Evolutionary conservation across 2,113 vertebrate genomes (phyloP).

Genomic region (Coreoperca whiteheadi): DNA sequence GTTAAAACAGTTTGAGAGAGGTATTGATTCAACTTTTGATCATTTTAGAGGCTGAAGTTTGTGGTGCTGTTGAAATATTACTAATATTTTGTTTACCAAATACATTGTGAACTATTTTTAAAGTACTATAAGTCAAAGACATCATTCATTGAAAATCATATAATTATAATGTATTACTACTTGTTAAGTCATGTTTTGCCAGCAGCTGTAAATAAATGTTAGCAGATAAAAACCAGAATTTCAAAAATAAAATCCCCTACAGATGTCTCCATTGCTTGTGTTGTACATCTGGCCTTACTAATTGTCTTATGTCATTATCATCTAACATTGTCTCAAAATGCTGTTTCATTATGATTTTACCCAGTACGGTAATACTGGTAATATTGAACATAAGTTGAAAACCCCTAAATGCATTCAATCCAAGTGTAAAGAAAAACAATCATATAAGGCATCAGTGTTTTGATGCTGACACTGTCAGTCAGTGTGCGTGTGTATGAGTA

Average conservation of each 20-base stretch:
- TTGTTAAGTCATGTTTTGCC: not conserved
- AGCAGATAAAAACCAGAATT: not conserved
- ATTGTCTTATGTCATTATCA: not conserved
- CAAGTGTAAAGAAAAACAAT: not conserved
- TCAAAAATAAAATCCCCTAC: not conserved
- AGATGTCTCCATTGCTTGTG: not conserved
- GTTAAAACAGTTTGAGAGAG: too few species aligned
- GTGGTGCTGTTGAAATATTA: not conserved
- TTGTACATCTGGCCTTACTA: not conserved
- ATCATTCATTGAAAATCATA: not conserved
- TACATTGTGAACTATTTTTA: not conserved
- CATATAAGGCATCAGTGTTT: not conserved
- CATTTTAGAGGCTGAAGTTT: not conserved
- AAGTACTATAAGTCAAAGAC: not conserved
- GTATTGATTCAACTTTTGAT: not conserved
- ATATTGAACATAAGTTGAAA: not conserved
- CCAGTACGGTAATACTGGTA: not conserved
- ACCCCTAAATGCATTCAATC: not conserved
- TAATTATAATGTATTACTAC: too few species aligned
- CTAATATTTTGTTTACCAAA: not conserved
- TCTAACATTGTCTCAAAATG: not conserved
- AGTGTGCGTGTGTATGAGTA: slow-evolving; percentile 2
- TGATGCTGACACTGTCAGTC: slow-evolving; percentile 17
- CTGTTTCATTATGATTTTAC: not conserved
- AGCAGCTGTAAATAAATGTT: not conserved